A percentile compares a stretch with the other conserved stretches of the same genome.
phyloP scores from a whole-genome alignment of 2,888 invertebrate species.

The Toxonevra muliebris region DNA sequence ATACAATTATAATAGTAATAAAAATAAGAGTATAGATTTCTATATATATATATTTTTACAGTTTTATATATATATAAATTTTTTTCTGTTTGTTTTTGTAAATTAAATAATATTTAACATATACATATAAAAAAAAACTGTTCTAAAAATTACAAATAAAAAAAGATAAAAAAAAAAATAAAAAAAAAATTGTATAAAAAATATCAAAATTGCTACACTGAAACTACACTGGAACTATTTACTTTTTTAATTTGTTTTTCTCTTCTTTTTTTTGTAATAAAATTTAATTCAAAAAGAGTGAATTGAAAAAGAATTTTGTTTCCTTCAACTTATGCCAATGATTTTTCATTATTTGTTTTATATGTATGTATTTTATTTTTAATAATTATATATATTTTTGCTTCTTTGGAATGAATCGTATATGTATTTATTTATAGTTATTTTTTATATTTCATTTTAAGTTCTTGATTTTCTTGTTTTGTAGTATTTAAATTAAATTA shows the following conservation, averaged over 20 bases:
- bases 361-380: background rate
- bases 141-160: slow-evolving; percentile 7
- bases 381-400: slow-evolving; percentile 40
- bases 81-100: slow-evolving; percentile 8
- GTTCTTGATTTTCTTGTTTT: slow-evolving; percentile 5
- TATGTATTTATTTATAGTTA: slow-evolving; percentile 39
- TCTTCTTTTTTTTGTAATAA: no score
- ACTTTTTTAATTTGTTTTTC: background rate
- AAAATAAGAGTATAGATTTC: slow-evolving; percentile 1
- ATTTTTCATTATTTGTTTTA: slow-evolving; percentile 5
- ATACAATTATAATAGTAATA: slow-evolving; percentile 5
- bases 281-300: background rate
- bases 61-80: background rate
- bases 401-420: slow-evolving; percentile 64
- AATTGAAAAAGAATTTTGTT: no score
- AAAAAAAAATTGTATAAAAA: slow-evolving; percentile 3
- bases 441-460: slow-evolving; percentile 13
- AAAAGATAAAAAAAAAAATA: slow-evolving; percentile 21
- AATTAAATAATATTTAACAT: background rate
- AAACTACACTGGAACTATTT: slow-evolving; percentile 2
- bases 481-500: background rate
- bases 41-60: slow-evolving; percentile 5
- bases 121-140: background rate
- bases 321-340: slow-evolving; percentile 29
- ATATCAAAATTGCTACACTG: background rate